A percentile compares a stretch with the other conserved stretches of the same genome.
Conservation (phyloP, 2,113 vertebrate genomes). For the Marmota flaviventris region DNA sequence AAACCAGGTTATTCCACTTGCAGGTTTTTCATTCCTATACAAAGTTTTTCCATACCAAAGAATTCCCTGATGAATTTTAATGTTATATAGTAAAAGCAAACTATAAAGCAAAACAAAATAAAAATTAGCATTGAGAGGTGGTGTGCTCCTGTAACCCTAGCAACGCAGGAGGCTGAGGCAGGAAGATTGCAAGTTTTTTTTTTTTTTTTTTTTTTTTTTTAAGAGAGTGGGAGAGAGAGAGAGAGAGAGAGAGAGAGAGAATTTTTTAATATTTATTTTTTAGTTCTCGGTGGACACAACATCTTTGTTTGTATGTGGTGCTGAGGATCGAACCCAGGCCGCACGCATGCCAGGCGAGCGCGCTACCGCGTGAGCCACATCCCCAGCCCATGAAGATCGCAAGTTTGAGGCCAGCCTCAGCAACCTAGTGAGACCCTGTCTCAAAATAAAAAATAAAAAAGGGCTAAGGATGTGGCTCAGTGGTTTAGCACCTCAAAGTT, state of each 20-base stretch:
- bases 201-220: no score
- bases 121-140: not conserved
- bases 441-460: not conserved
- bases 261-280: no score
- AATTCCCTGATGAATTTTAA: slow-evolving; percentile 10
- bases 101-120: not conserved
- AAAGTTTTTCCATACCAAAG: slow-evolving; percentile 14
- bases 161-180: not conserved
- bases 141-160: not conserved
- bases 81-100: not conserved
- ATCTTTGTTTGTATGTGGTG: no score
- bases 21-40: slow-evolving; percentile 30
- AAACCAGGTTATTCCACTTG: slow-evolving; percentile 12
- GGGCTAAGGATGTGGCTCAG: not conserved
- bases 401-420: not conserved
- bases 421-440: not conserved
- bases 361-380: no score
- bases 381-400: not conserved
- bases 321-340: no score
- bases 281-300: no score
- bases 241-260: no score
- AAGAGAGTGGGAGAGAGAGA: no score
- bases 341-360: no score
- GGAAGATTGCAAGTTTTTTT: not conserved
- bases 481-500: not conserved